Percentiles rank a stretch among this genome's conserved stretches.
Conservation (phyloP, 92 coral and sea anemone genomes). For the Phenganax marumi region DNA sequence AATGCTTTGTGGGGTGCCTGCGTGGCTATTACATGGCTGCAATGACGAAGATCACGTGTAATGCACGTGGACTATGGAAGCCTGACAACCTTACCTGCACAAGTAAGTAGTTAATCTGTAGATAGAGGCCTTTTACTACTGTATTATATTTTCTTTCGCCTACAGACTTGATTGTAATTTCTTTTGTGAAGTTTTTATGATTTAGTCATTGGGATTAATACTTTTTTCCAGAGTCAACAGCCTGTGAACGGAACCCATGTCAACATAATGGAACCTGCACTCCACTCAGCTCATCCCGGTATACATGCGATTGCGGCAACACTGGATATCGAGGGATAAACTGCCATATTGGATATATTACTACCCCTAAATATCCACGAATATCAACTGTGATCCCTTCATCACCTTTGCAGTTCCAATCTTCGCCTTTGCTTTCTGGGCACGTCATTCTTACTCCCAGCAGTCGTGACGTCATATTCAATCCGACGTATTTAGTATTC, state of each 20-base stretch:
- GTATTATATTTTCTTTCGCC: too few relatives aligned
- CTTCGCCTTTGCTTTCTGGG: conserved; percentile 57
- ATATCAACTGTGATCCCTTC: conserved; percentile 37
- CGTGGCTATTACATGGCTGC: conserved; percentile 64
- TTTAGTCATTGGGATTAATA: neutral
- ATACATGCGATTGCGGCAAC: conserved; percentile 52
- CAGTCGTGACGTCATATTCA: conserved; percentile 46
- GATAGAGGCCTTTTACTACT: neutral
- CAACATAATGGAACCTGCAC: conserved; percentile 55
- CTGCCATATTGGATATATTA: conserved; percentile 58
- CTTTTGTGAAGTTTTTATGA: neutral
- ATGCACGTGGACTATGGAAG: conserved; percentile 55
- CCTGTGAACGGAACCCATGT: conserved; percentile 69
- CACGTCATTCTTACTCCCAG: conserved; percentile 41
- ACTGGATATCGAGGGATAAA: conserved; percentile 65
- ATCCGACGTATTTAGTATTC: conserved; percentile 27
- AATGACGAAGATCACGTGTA: conserved; percentile 51
- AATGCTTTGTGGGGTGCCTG: conserved; percentile 68
- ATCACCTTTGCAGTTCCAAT: conserved; percentile 39
- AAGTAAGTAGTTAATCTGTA: conserved; percentile 39
- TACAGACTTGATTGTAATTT: neutral
- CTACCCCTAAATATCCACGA: conserved; percentile 52
- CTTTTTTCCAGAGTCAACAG: conserved; percentile 51
- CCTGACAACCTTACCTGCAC: conserved; percentile 56
- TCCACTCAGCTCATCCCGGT: conserved; percentile 17